Percentiles rank a stretch among this genome's conserved stretches.
Evolutionary conservation across 2,113 vertebrate species (phyloP).

Genomic region (Phrynocephalus versicolor): DNA sequence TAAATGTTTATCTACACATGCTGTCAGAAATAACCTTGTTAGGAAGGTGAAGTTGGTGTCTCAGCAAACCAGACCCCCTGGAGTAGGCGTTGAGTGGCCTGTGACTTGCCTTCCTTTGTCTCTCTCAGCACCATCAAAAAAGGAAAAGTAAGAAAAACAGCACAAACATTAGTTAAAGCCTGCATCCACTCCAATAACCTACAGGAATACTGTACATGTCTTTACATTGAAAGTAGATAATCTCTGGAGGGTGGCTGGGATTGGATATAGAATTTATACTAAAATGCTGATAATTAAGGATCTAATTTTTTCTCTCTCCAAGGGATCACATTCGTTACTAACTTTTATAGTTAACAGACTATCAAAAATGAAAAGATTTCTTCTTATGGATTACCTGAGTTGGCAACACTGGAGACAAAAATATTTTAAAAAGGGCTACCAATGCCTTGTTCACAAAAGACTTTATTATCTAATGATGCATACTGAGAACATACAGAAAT

Average conservation of each 20-base stretch:
- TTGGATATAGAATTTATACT: conserved; percentile 24
- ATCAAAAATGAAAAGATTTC: conserved; percentile 64
- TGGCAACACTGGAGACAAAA: conserved; percentile 81
- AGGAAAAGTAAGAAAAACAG: conserved; percentile 93
- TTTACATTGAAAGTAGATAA: conserved; percentile 79
- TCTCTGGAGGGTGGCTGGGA: conserved; percentile 63
- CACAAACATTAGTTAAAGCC: conserved; percentile 90
- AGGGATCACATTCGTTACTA: conserved; percentile 64
- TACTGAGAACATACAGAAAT: conserved; percentile 88
- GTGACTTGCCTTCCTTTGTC: conserved; percentile 88
- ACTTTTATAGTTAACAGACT: conserved; percentile 67
- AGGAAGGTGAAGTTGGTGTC: conserved; percentile 90
- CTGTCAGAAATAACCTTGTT: conserved; percentile 94
- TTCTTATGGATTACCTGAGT: conserved; percentile 79
- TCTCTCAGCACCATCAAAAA: conserved; percentile 91
- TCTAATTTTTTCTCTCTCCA: conserved; percentile 53
- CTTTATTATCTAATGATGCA: conserved; percentile 90
- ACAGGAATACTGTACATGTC: conserved; percentile 80
- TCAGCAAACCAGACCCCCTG: conserved; percentile 90
- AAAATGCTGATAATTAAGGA: conserved; percentile 65
- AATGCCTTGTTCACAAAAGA: conserved; percentile 88
- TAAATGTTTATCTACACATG: conserved; percentile 93
- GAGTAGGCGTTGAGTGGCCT: conserved; percentile 86
- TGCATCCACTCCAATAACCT: conserved; percentile 71
- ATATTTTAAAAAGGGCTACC: conserved; percentile 85